phyloP scores from a whole-genome alignment of 2,797 vertebrate species.

The Otolemur crassicaudatus region DNA sequence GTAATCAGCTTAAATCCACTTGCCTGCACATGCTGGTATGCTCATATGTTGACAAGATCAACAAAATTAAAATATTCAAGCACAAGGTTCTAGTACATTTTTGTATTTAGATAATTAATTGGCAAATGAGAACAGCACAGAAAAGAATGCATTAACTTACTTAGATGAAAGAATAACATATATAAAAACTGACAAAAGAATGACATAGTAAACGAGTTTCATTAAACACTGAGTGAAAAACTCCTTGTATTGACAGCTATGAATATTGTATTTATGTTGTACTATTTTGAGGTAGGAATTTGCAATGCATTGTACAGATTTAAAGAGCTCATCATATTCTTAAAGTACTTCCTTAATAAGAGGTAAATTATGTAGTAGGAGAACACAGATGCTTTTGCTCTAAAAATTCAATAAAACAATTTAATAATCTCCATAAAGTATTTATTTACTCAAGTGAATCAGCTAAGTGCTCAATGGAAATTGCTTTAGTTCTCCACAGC shows the following conservation, averaged over 20 bases:
- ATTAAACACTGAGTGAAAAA: background rate
- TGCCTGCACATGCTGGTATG: background rate
- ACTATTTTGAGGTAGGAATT: constrained; percentile 71
- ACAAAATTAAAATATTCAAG: background rate
- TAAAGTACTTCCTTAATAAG: constrained; percentile 86
- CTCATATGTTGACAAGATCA: background rate
- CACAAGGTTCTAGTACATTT: background rate
- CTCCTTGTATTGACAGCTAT: background rate
- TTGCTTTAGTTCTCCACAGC: constrained; percentile 77
- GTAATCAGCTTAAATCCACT: background rate
- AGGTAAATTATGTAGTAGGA: constrained; percentile 82
- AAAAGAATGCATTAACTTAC: background rate
- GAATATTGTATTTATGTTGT: constrained; percentile 70
- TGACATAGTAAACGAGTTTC: background rate
- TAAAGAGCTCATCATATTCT: constrained; percentile 81
- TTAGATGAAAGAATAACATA: background rate
- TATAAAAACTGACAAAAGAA: background rate
- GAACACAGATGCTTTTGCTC: constrained; percentile 84
- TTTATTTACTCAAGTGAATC: constrained; percentile 79
- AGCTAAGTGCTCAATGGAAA: constrained; percentile 79
- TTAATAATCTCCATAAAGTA: constrained; percentile 85
- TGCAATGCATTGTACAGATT: constrained; percentile 67
- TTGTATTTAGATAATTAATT: constrained; percentile 32
- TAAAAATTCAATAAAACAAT: constrained; percentile 85
- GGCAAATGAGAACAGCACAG: background rate